Evolutionary conservation across 2,797 vertebrate species (phyloP).

Genomic region (Buphagus erythrorhynchus): DNA sequence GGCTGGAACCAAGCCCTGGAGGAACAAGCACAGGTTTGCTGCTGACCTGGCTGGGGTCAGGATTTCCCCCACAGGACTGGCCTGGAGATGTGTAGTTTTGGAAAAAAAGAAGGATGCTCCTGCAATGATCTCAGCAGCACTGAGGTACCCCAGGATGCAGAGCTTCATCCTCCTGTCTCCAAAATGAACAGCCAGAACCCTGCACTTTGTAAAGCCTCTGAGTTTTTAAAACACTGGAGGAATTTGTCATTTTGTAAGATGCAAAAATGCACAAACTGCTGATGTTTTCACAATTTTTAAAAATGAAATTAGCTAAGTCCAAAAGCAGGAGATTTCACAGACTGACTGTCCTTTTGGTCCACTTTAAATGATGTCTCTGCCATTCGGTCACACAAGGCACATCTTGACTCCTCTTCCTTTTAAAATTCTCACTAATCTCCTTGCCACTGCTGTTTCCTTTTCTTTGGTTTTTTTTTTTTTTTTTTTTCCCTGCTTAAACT

Average conservation of each 20-base stretch:
- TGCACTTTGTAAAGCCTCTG: neutral
- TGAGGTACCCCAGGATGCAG: neutral
- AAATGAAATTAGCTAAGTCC: neutral
- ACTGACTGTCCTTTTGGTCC: neutral
- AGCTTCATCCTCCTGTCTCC: neutral
- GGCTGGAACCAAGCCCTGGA: neutral
- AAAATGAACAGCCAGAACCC: neutral
- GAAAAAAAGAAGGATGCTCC: neutral
- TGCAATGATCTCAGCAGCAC: neutral
- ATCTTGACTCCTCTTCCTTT: neutral
- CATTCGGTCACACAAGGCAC: rapidly evolving
- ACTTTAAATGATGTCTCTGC: neutral
- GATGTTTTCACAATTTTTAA: neutral
- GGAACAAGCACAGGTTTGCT: neutral
- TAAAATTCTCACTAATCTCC: neutral
- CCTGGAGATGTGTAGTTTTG: neutral
- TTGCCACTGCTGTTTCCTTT: neutral
- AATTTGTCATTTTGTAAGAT: neutral
- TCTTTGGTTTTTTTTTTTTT: too few relatives aligned
- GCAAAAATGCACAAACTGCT: neutral
- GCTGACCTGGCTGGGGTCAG: neutral
- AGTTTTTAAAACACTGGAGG: neutral
- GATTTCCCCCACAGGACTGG: neutral
- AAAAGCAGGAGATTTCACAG: neutral
- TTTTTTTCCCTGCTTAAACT: neutral